phyloP scores from a whole-genome alignment of 2,113 vertebrate species.

The Brachionichthys hirsutus region DNA sequence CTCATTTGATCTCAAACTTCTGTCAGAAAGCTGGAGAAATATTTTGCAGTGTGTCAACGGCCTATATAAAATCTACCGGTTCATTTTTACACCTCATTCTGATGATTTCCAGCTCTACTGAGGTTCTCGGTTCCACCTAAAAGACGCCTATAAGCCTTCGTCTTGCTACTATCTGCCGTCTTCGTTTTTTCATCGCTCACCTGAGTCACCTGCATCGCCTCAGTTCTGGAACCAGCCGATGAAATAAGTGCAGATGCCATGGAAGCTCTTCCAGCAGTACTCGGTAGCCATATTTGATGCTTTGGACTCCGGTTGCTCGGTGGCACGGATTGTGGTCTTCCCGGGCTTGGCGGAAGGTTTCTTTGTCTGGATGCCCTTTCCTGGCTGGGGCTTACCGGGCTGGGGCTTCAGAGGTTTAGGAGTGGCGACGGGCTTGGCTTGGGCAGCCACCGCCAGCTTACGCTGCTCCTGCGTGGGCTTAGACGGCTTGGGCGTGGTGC shows the following conservation, averaged over 20 bases:
- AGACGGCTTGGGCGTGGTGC: slow-evolving; percentile 43
- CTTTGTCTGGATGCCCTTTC: slow-evolving; percentile 53
- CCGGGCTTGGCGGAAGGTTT: slow-evolving; percentile 59
- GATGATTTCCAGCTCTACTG: not conserved
- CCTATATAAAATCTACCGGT: too few species aligned
- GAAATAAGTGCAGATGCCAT: slow-evolving; percentile 80
- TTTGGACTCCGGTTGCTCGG: slow-evolving; percentile 52
- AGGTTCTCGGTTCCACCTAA: not conserved
- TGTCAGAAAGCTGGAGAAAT: too few species aligned
- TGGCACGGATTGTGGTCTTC: slow-evolving; percentile 64
- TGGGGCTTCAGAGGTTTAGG: slow-evolving; percentile 53
- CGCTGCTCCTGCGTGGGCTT: slow-evolving; percentile 47
- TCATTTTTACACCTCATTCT: not conserved
- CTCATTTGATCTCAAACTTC: not conserved
- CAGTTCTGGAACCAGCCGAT: slow-evolving; percentile 81
- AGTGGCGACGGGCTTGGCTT: slow-evolving; percentile 48
- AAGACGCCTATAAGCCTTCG: too few species aligned
- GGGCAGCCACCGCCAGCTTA: slow-evolving; percentile 38
- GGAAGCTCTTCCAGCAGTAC: slow-evolving; percentile 84
- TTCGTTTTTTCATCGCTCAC: slow-evolving; percentile 23
- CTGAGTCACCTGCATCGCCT: slow-evolving; percentile 36
- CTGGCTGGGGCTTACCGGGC: slow-evolving; percentile 53
- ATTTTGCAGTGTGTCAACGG: too few species aligned
- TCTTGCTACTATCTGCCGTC: too few species aligned
- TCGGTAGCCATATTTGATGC: slow-evolving; percentile 78